phyloP scores from a whole-genome alignment of 35 echinoderm and acorn worm species.

The Heliocidaris erythrogramma region DNA sequence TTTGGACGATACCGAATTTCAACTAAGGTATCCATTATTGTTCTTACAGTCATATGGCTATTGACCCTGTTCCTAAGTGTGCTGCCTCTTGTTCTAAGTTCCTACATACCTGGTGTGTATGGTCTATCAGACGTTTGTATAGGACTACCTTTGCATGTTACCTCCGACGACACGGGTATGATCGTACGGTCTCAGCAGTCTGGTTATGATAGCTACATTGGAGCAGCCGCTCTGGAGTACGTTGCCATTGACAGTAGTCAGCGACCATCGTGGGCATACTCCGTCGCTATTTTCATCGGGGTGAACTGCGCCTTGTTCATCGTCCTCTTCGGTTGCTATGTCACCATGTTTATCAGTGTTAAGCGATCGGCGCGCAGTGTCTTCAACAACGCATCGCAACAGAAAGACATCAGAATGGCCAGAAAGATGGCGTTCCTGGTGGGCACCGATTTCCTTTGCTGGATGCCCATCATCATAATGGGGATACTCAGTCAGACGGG shows the following conservation, averaged over 20 bases:
- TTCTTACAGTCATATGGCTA: slow-evolving; percentile 52
- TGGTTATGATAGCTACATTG: no score
- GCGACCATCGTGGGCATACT: slow-evolving; percentile 65
- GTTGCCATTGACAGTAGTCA: slow-evolving; percentile 51
- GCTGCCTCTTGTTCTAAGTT: slow-evolving; percentile 48
- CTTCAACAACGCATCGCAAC: background rate
- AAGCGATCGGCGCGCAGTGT: slow-evolving; percentile 49
- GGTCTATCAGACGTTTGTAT: slow-evolving; percentile 82
- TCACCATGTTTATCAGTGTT: slow-evolving; percentile 68
- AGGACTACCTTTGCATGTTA: slow-evolving; percentile 67
- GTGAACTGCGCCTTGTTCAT: slow-evolving; percentile 64
- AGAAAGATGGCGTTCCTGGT: slow-evolving; percentile 78
- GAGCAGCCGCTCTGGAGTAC: background rate
- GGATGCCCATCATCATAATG: slow-evolving; percentile 86
- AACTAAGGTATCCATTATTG: slow-evolving; percentile 11
- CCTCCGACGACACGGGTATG: slow-evolving; percentile 21
- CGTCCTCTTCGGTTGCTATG: slow-evolving; percentile 60
- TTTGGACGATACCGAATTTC: slow-evolving; percentile 63
- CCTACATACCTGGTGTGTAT: slow-evolving; percentile 56
- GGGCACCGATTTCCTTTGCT: slow-evolving; percentile 80
- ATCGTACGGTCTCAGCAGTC: background rate
- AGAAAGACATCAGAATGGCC: slow-evolving; percentile 80
- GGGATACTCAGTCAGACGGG: slow-evolving; percentile 69
- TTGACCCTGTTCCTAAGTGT: slow-evolving; percentile 25
- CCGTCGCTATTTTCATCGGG: slow-evolving; percentile 70